Evolutionary conservation across 1,140 invertebrate genomes (phyloP).

Genomic region (Drosophila pseudoobscura): DNA sequence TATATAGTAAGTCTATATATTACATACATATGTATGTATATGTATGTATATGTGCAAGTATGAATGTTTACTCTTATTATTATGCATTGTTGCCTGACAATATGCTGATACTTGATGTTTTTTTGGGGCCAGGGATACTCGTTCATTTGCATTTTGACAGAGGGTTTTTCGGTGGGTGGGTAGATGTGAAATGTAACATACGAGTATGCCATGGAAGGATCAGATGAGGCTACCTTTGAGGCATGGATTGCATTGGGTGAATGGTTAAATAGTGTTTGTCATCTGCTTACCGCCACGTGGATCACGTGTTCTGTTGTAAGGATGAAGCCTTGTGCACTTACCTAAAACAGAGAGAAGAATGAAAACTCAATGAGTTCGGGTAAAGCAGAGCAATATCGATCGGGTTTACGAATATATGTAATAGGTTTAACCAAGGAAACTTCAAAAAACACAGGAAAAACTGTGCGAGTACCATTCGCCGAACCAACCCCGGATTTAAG

Average conservation of each 20-base stretch:
- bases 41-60: too few species aligned
- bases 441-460: slow-evolving; percentile 6
- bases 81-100: slow-evolving; percentile 60
- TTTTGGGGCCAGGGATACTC: slow-evolving; percentile 19
- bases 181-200: slow-evolving; percentile 1
- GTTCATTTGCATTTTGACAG: slow-evolving; percentile 27
- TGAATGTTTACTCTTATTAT: slow-evolving; percentile 37
- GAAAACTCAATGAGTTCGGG: slow-evolving; percentile 8
- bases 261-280: slow-evolving; percentile 35
- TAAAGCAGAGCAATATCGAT: not conserved
- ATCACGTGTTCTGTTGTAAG: slow-evolving; percentile 60
- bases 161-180: not conserved
- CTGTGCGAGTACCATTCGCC: slow-evolving; percentile 12
- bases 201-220: not conserved
- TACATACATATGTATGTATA: too few species aligned
- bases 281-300: slow-evolving; percentile 70
- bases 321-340: slow-evolving; percentile 67
- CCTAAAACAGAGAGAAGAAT: slow-evolving; percentile 47
- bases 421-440: not conserved
- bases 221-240: not conserved
- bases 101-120: slow-evolving; percentile 26
- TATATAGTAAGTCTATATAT: too few species aligned
- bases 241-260: not conserved
- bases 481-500: slow-evolving; percentile 45
- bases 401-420: not conserved